A percentile compares a stretch with the other conserved stretches of the same genome.
Conservation (phyloP, 2,888 invertebrate genomes). For the Pogonocherus hispidulus region DNA sequence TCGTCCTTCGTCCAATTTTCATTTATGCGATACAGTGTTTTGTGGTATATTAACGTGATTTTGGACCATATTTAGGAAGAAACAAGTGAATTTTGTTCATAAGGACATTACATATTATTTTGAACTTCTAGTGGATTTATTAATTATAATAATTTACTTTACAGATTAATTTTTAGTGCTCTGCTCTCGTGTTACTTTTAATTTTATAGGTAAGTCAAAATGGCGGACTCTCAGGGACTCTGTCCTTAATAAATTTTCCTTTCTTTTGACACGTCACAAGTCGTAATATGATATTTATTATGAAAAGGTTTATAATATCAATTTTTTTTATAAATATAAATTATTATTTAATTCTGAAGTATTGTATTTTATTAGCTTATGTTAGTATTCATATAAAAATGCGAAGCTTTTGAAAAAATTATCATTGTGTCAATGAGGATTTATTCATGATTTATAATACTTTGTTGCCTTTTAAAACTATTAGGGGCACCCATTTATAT, state of each 20-base stretch:
- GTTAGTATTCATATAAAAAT: too few relatives aligned
- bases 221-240: constrained; percentile 18
- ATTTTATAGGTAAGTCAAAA: constrained; percentile 38
- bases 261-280: too few relatives aligned
- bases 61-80: neutral
- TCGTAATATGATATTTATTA: too few relatives aligned
- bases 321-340: too few relatives aligned
- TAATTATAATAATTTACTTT: constrained; percentile 24
- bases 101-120: constrained; percentile 31
- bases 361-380: neutral
- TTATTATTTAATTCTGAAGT: too few relatives aligned
- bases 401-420: neutral
- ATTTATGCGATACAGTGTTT: too few relatives aligned
- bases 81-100: constrained; percentile 14
- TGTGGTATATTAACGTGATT: neutral
- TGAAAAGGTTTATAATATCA: too few relatives aligned
- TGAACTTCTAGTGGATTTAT: constrained; percentile 32
- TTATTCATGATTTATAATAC: too few relatives aligned
- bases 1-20: too few relatives aligned
- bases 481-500: too few relatives aligned
- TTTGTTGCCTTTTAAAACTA: too few relatives aligned
- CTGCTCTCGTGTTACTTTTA: constrained; percentile 3
- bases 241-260: too few relatives aligned
- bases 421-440: neutral
- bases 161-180: constrained; percentile 22